A percentile compares a stretch with the other conserved stretches of the same genome.
Evolutionary conservation across 2,113 vertebrate genomes (phyloP).

Genomic region (Nycticryphes semicollaris): DNA sequence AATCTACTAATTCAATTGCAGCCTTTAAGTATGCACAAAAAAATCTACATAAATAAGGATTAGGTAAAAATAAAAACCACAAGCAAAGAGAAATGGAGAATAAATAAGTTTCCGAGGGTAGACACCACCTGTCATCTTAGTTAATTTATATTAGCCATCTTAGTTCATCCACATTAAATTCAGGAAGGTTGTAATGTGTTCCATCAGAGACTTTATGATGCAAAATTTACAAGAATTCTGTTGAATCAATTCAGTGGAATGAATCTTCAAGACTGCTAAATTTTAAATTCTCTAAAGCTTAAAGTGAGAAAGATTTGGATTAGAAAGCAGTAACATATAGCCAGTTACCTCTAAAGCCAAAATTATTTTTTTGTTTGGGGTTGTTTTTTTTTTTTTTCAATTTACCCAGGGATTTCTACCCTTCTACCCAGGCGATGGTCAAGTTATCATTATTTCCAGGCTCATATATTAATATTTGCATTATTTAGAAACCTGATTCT

Average conservation of each 20-base stretch:
- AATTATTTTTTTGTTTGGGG: too few species aligned
- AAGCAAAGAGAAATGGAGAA: not conserved
- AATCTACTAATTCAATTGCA: not conserved
- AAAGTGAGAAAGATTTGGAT: not conserved
- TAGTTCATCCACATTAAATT: not conserved
- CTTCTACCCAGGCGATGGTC: not conserved
- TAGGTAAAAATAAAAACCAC: not conserved
- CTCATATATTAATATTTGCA: not conserved
- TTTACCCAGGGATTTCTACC: not conserved
- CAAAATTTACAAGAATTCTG: not conserved
- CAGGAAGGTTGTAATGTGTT: not conserved
- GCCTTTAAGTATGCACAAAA: not conserved
- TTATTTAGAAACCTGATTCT: not conserved
- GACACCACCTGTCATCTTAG: not conserved
- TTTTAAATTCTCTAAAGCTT: not conserved
- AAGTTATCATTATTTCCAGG: not conserved
- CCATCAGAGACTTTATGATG: not conserved
- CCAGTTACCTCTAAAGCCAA: not conserved
- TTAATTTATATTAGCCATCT: not conserved
- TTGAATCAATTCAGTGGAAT: not conserved
- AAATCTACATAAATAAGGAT: not conserved
- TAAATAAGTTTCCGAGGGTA: not conserved
- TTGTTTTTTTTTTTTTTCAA: too few species aligned
- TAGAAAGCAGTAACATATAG: not conserved
- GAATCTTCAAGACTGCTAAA: not conserved